A percentile compares a stretch with the other conserved stretches of the same genome.
These are phyloP conservation scores for Plutella xylostella DNA, from an alignment of 2,888 invertebrate species.

Conservation along the genomic window DNA sequence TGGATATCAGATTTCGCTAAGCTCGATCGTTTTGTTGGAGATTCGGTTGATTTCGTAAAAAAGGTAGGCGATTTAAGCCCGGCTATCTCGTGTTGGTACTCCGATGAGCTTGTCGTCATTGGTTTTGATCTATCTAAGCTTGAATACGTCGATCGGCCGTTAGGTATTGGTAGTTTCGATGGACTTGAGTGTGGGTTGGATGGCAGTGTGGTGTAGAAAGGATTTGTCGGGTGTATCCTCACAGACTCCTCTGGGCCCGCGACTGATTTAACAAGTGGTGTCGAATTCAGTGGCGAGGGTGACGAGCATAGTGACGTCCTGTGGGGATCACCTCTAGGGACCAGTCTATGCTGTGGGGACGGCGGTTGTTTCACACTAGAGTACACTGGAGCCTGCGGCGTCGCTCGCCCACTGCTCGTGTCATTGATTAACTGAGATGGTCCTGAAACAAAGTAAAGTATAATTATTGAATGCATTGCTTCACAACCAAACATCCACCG, in stretches of 20 bases:
- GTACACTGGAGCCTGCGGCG: slow-evolving; percentile 56
- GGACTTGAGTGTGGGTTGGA: slow-evolving; percentile 44
- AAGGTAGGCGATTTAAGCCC: slow-evolving; percentile 4
- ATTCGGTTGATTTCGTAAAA: neutral
- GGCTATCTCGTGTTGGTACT: neutral
- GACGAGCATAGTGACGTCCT: slow-evolving; percentile 42
- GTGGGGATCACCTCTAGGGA: slow-evolving; percentile 32
- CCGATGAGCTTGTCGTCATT: neutral
- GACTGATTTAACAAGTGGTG: slow-evolving; percentile 42
- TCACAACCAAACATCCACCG: no score
- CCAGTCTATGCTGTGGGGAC: slow-evolving; percentile 34
- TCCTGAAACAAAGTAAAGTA: slow-evolving; percentile 40
- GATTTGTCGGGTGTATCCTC: slow-evolving; percentile 59
- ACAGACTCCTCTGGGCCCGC: slow-evolving; percentile 37
- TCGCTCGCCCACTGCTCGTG: slow-evolving; percentile 36
- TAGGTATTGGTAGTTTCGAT: slow-evolving; percentile 58
- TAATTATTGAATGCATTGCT: no score
- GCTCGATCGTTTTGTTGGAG: neutral
- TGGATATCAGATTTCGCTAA: neutral
- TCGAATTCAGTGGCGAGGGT: slow-evolving; percentile 44
- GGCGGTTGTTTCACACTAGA: slow-evolving; percentile 51
- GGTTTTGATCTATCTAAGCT: slow-evolving; percentile 43
- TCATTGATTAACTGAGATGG: slow-evolving; percentile 57
- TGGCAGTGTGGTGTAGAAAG: slow-evolving; percentile 60
- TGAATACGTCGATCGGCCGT: slow-evolving; percentile 39